A percentile compares a stretch with the other conserved stretches of the same genome.
Conservation (phyloP, 2,113 vertebrate genomes). For the Alligator mississippiensis region DNA sequence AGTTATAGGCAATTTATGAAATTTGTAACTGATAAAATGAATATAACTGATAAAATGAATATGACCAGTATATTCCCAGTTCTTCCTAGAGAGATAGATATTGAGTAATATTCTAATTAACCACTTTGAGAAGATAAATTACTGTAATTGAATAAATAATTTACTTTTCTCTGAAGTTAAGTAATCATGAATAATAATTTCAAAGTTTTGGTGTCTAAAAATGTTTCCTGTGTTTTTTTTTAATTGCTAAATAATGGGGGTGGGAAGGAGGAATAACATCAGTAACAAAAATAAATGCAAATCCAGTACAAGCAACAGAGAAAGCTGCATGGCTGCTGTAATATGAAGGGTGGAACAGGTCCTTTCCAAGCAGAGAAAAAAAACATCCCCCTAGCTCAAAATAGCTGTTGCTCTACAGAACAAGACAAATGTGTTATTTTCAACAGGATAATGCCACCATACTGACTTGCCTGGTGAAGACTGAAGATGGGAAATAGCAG, state of each 20-base stretch:
- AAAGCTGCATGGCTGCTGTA: conserved; percentile 30
- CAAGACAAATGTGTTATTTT: conserved; percentile 9
- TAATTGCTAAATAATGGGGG: background rate
- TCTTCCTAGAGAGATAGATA: background rate
- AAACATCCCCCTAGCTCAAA: conserved; percentile 2
- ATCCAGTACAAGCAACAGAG: background rate
- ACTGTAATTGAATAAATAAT: background rate
- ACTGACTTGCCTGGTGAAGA: background rate
- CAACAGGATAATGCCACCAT: background rate
- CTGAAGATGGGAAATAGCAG: background rate
- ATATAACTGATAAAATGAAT: background rate
- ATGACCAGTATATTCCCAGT: background rate
- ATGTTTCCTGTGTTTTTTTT: background rate
- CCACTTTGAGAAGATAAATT: background rate
- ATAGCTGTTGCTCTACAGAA: conserved; percentile 6
- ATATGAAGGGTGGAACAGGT: conserved; percentile 26
- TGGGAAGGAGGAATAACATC: background rate
- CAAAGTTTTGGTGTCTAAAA: background rate
- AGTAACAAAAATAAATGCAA: conserved; percentile 4
- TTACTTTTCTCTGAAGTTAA: background rate
- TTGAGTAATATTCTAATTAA: background rate
- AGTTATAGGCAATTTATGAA: no score
- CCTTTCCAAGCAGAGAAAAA: conserved; percentile 18
- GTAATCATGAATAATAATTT: background rate
- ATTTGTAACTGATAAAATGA: no score